Evolutionary conservation across 2,888 invertebrate species (phyloP).

Genomic region (Zootermopsis nevadensis): DNA sequence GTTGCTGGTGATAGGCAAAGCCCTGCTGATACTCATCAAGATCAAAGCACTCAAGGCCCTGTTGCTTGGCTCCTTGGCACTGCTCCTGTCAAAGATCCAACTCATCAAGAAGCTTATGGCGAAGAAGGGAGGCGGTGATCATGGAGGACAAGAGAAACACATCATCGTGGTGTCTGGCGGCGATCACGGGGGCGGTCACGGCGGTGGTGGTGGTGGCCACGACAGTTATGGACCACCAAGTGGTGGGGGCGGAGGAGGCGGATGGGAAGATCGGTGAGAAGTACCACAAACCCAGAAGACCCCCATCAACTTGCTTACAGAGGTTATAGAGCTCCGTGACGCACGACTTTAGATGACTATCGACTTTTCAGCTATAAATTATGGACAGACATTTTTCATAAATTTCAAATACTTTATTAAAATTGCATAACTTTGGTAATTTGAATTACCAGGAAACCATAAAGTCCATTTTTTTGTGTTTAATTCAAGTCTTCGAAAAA

Average conservation of each 20-base stretch:
- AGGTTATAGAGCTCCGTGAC: constrained; percentile 33
- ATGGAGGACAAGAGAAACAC: constrained; percentile 55
- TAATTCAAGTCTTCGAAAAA: too few species aligned
- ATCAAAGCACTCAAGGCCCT: constrained; percentile 61
- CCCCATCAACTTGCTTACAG: constrained; percentile 50
- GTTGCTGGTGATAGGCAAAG: constrained; percentile 72
- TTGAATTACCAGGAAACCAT: too few species aligned
- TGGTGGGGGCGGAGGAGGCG: constrained; percentile 54
- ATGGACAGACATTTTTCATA: too few species aligned
- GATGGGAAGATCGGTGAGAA: constrained; percentile 63
- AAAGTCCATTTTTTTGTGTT: too few species aligned
- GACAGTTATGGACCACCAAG: constrained; percentile 51
- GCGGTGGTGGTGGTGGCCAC: constrained; percentile 49
- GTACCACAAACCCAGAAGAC: constrained; percentile 57
- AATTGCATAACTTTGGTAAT: too few species aligned
- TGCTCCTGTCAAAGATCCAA: constrained; percentile 56
- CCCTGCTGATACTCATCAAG: constrained; percentile 72
- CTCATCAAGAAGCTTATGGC: constrained; percentile 55
- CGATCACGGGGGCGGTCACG: constrained; percentile 54
- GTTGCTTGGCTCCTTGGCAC: constrained; percentile 56
- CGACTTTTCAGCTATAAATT: too few species aligned
- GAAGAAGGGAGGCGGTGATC: constrained; percentile 53
- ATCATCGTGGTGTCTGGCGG: constrained; percentile 55
- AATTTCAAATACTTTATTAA: too few species aligned
- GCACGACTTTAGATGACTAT: too few species aligned